Evolutionary conservation across 2,113 vertebrate genomes (phyloP).

Genomic region (Cryptotis parvus): DNA sequence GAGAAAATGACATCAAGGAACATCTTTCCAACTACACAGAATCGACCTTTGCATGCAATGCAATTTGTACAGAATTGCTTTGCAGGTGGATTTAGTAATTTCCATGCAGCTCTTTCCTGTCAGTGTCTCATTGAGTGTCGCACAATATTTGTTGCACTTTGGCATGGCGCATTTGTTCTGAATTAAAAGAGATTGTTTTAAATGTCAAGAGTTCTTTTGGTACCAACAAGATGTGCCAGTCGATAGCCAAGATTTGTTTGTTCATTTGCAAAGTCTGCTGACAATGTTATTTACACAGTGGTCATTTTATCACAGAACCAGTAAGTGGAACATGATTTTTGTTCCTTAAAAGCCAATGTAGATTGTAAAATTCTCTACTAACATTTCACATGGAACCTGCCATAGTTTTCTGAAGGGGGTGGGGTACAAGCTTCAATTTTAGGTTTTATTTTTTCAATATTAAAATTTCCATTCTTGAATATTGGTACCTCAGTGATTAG

Average conservation of each 20-base stretch:
- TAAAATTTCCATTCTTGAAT: conserved; percentile 90
- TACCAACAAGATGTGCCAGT: conserved; percentile 90
- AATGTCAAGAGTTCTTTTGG: conserved; percentile 87
- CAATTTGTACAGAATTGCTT: conserved; percentile 91
- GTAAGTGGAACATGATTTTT: conserved; percentile 84
- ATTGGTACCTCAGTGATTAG: conserved; percentile 93
- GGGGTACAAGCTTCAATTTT: conserved; percentile 86
- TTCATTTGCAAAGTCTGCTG: conserved; percentile 90
- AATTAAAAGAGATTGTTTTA: conserved; percentile 89
- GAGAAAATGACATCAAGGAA: conserved; percentile 84
- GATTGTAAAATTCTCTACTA: conserved; percentile 90
- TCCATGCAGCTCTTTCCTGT: conserved; percentile 91
- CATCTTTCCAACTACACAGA: conserved; percentile 82
- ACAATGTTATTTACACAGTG: conserved; percentile 87
- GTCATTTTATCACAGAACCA: conserved; percentile 86
- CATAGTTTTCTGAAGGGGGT: conserved; percentile 87
- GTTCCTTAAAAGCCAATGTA: conserved; percentile 89
- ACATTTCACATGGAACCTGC: conserved; percentile 91
- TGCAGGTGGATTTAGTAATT: conserved; percentile 89
- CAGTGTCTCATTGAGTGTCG: conserved; percentile 91
- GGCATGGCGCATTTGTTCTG: conserved; percentile 90
- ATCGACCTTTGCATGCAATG: conserved; percentile 88
- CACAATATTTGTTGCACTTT: conserved; percentile 92
- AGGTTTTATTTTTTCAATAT: conserved; percentile 91
- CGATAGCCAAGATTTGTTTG: conserved; percentile 87